A percentile compares a stretch with the other conserved stretches of the same genome.
Conservation (phyloP, 2,888 invertebrate species). For the Eremobia ochroleuca region DNA sequence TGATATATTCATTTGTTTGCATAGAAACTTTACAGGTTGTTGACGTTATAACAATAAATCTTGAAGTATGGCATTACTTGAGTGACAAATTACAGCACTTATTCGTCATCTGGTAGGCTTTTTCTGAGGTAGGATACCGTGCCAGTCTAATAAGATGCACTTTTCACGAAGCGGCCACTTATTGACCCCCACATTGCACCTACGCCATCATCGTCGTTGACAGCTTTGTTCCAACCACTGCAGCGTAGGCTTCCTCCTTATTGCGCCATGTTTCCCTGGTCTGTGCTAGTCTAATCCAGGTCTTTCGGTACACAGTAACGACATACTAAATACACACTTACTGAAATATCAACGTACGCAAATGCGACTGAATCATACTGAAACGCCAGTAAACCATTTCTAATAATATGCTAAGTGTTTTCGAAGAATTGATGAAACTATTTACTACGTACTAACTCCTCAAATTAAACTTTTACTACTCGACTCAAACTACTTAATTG, state of each 20-base stretch:
- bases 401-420: slow-evolving; percentile 24
- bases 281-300: background rate
- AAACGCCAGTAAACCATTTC: slow-evolving; percentile 5
- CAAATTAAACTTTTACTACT: slow-evolving; percentile 41
- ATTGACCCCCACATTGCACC: background rate
- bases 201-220: background rate
- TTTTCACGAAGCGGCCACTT: background rate
- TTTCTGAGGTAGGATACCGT: background rate
- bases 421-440: slow-evolving; percentile 28
- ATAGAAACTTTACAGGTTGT: background rate
- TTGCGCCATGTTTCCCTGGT: background rate
- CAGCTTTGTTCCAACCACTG: background rate
- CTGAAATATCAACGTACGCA: background rate
- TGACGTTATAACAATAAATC: background rate
- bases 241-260: background rate
- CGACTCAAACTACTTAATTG: slow-evolving; percentile 18
- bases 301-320: background rate
- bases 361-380: background rate
- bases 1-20: background rate
- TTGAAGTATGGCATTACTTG: background rate
- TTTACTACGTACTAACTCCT: slow-evolving; percentile 35
- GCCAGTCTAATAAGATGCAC: background rate
- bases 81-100: background rate
- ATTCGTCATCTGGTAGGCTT: background rate
- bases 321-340: background rate